A percentile compares a stretch with the other conserved stretches of the same genome.
These are phyloP conservation scores for Drosophila azteca DNA, from an alignment of 1,140 invertebrate genomes.

Conservation along the genomic window DNA sequence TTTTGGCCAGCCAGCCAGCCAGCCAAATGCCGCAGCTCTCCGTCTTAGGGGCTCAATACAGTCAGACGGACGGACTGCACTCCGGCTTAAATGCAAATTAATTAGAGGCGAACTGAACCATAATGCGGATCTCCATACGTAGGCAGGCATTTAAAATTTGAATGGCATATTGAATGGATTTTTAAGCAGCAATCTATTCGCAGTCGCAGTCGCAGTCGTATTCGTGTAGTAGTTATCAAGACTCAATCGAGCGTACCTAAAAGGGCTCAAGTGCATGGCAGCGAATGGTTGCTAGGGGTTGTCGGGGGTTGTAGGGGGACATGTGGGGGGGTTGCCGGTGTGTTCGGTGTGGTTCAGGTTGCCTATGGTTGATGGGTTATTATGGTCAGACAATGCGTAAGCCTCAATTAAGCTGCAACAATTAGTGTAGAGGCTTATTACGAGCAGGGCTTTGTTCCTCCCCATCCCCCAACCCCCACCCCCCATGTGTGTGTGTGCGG, in stretches of 20 bases:
- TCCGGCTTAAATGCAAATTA: constrained; percentile 61
- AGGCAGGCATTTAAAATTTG: not conserved
- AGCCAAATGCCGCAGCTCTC: constrained; percentile 34
- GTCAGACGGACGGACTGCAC: constrained; percentile 12
- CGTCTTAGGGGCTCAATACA: constrained; percentile 14
- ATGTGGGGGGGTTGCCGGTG: no score
- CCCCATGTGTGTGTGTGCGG: no score
- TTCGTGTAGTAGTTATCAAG: no score
- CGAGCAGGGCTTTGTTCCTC: constrained; percentile 6
- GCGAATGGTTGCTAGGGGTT: no score
- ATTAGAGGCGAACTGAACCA: constrained; percentile 28
- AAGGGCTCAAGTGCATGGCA: no score
- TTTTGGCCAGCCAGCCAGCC: constrained; percentile 8
- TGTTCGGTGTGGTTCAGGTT: not conserved
- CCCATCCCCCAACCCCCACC: no score
- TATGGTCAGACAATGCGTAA: constrained; percentile 33
- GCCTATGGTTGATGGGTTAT: constrained; percentile 18
- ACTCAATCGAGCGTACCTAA: no score
- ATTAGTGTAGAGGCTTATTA: constrained; percentile 50
- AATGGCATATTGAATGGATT: no score
- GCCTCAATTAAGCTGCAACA: constrained; percentile 53
- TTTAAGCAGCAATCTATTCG: no score
- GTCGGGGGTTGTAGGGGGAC: constrained; percentile 11
- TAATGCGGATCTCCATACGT: not conserved
- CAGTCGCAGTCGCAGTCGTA: no score